A percentile compares a stretch with the other conserved stretches of the same genome.
phyloP scores from a whole-genome alignment of 2,797 vertebrate genomes.

The Leuciscus waleckii region DNA sequence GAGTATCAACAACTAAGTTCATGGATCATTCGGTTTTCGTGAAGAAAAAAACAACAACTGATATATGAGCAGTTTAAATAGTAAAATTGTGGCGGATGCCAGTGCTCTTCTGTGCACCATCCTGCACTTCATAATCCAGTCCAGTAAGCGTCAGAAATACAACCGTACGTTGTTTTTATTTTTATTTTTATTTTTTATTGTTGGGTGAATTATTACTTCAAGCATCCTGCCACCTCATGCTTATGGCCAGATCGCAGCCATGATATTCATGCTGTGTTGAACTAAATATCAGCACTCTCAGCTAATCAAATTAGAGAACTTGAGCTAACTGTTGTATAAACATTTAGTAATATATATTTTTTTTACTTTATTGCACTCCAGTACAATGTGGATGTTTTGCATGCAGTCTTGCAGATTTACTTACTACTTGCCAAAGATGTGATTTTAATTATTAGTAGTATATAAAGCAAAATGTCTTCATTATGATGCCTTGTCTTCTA shows the following conservation, averaged over 20 bases:
- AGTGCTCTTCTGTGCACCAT: not conserved
- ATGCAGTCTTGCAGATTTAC: not conserved
- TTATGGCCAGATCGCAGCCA: not conserved
- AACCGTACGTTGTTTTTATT: not conserved
- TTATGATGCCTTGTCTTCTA: constrained; percentile 15
- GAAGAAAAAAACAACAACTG: not conserved
- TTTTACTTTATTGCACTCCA: not conserved
- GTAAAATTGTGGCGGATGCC: not conserved
- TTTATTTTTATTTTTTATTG: not conserved
- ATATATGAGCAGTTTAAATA: not conserved
- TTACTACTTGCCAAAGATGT: not conserved
- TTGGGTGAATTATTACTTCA: not conserved
- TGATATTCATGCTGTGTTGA: not conserved
- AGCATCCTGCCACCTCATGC: not conserved
- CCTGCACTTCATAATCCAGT: not conserved
- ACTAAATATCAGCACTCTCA: not conserved
- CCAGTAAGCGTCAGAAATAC: not conserved
- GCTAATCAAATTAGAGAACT: not conserved
- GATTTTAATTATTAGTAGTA: constrained; percentile 7
- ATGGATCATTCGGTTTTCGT: not conserved
- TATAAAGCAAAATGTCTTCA: constrained; percentile 20
- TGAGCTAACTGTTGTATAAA: not conserved
- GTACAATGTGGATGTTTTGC: not conserved
- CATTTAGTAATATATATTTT: not conserved
- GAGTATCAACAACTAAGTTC: not conserved